phyloP scores from a whole-genome alignment of 1,140 invertebrate species.

The Coboldia fuscipes region DNA sequence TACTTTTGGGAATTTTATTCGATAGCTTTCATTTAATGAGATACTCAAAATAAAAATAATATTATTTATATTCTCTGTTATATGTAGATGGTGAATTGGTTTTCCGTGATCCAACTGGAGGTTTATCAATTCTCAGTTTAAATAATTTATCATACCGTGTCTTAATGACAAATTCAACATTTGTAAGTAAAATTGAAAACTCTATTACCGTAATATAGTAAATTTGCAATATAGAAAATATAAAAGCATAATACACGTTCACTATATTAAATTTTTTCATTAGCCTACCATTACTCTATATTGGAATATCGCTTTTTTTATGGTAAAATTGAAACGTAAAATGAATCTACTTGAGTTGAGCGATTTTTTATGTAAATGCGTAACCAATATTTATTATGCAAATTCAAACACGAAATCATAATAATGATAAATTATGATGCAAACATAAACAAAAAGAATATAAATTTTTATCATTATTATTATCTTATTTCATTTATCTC shows the following conservation, averaged over 20 bases:
- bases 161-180: conserved; percentile 57
- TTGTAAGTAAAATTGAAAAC: conserved; percentile 38
- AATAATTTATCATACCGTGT: conserved; percentile 39
- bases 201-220: too few species aligned
- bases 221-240: neutral
- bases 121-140: conserved; percentile 47
- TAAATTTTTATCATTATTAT: conserved; percentile 2
- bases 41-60: neutral
- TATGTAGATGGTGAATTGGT: conserved; percentile 43
- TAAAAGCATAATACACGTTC: neutral
- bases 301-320: neutral
- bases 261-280: neutral
- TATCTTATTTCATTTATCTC: neutral
- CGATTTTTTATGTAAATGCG: too few species aligned
- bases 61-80: conserved; percentile 1
- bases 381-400: too few species aligned
- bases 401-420: too few species aligned
- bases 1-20: neutral
- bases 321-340: neutral
- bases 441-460: too few species aligned
- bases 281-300: neutral
- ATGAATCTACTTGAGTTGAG: too few species aligned
- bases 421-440: too few species aligned
- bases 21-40: neutral
- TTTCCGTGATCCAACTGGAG: conserved; percentile 43